These are phyloP conservation scores for Fundulus diaphanus DNA, from an alignment of 2,797 vertebrate species.

Conservation along the genomic window DNA sequence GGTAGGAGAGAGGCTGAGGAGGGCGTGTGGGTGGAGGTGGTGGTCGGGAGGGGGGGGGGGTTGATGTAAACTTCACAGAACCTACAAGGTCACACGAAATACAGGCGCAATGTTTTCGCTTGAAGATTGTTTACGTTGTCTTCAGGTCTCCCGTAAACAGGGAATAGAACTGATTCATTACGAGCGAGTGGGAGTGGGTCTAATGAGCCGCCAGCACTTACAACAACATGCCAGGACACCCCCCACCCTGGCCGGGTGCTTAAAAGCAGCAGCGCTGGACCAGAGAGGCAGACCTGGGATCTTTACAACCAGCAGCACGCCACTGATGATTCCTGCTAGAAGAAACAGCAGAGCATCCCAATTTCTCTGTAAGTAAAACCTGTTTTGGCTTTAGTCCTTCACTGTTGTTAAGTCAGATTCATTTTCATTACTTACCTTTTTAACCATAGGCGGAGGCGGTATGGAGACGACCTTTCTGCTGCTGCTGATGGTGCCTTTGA, in stretches of 20 bases:
- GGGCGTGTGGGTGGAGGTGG: constrained; percentile 27
- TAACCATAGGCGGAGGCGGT: constrained; percentile 58
- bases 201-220: not conserved
- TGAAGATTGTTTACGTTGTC: constrained; percentile 40
- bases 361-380: constrained; percentile 59
- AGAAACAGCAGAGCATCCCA: constrained; percentile 24
- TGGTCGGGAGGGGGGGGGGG: constrained; percentile 9
- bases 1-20: constrained; percentile 55
- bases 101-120: constrained; percentile 37
- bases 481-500: constrained; percentile 73
- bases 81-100: constrained; percentile 53
- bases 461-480: constrained; percentile 78
- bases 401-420: not conserved
- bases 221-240: constrained; percentile 45
- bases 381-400: not conserved
- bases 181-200: constrained; percentile 33
- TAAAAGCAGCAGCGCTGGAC: constrained; percentile 66
- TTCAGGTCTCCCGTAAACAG: constrained; percentile 36
- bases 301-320: constrained; percentile 18
- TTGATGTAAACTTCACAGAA: constrained; percentile 56
- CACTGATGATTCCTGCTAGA: constrained; percentile 42
- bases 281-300: constrained; percentile 39
- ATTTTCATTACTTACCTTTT: not conserved
- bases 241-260: constrained; percentile 38
- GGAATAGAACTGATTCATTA: constrained; percentile 49